phyloP scores from a whole-genome alignment of 37 sponge, comb jelly and placozoan species.

The Diacarnus erythraeanus region DNA sequence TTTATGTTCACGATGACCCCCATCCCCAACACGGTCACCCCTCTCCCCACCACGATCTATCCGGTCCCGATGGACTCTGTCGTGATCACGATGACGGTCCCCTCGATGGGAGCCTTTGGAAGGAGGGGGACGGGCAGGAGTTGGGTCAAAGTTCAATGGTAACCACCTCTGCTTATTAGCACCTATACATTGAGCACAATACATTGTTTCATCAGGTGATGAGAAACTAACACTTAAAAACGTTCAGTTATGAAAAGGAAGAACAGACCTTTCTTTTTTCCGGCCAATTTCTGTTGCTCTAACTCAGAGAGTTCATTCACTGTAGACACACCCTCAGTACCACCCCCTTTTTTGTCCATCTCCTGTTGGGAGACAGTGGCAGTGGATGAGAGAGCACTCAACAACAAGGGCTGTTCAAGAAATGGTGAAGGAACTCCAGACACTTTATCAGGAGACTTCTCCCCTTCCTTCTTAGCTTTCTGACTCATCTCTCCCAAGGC shows the following conservation, averaged over 20 bases:
- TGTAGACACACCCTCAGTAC: background rate
- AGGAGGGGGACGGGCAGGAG: constrained; percentile 13
- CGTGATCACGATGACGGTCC: constrained; percentile 7
- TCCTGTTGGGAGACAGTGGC: background rate
- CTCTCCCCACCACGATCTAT: constrained; percentile 6
- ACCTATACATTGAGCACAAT: constrained; percentile 37
- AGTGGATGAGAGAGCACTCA: background rate
- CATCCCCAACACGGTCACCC: constrained; percentile 17
- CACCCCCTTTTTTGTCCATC: constrained; percentile 16
- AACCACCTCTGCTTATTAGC: constrained; percentile 73
- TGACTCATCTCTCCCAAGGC: constrained; percentile 61
- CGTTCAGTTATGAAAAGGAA: background rate
- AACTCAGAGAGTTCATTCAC: constrained; percentile 3
- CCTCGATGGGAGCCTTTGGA: constrained; percentile 21
- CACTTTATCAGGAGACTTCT: constrained; percentile 12
- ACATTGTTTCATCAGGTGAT: background rate
- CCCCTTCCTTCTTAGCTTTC: constrained; percentile 29
- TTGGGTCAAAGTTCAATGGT: constrained; percentile 58
- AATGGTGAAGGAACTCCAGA: background rate
- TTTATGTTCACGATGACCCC: constrained; percentile 7
- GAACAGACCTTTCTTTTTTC: constrained; percentile 36
- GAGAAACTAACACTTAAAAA: background rate
- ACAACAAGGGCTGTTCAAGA: background rate
- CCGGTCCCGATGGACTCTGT: constrained; percentile 19
- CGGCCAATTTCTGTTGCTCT: constrained; percentile 17